Conservation (phyloP, 1,140 invertebrate species). For the Trichonephila inaurata region DNA sequence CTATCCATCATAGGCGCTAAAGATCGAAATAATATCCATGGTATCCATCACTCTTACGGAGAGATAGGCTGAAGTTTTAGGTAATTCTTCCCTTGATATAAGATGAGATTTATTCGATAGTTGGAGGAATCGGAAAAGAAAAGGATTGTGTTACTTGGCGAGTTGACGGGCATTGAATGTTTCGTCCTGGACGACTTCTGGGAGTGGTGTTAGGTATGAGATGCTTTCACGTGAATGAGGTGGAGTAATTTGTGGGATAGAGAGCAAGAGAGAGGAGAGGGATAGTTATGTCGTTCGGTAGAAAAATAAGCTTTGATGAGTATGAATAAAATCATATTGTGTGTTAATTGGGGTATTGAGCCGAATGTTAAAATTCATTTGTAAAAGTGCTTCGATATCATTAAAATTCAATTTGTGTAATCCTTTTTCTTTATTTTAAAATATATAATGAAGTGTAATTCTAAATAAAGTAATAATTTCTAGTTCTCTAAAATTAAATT, state of each 20-base stretch:
- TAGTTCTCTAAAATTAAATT: too few species aligned
- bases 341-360: not conserved
- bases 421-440: too few species aligned
- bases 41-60: slow-evolving; percentile 46
- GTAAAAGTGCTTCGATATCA: too few species aligned
- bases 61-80: slow-evolving; percentile 33
- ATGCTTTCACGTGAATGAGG: not conserved
- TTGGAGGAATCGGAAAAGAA: not conserved
- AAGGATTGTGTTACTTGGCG: slow-evolving; percentile 23
- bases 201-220: not conserved
- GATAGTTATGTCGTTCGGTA: too few species aligned
- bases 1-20: slow-evolving; percentile 65
- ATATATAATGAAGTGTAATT: too few species aligned
- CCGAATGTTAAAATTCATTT: not conserved
- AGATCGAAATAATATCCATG: slow-evolving; percentile 63
- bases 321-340: not conserved
- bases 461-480: too few species aligned
- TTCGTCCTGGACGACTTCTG: not conserved
- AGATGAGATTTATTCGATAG: slow-evolving; percentile 28
- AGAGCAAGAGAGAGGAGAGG: not conserved
- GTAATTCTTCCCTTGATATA: slow-evolving; percentile 11
- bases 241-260: not conserved
- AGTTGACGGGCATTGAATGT: not conserved
- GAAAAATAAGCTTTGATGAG: too few species aligned
- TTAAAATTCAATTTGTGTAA: too few species aligned